Evolutionary conservation across 2,113 vertebrate genomes (phyloP).

Genomic region (Rhinolophus sinicus): DNA sequence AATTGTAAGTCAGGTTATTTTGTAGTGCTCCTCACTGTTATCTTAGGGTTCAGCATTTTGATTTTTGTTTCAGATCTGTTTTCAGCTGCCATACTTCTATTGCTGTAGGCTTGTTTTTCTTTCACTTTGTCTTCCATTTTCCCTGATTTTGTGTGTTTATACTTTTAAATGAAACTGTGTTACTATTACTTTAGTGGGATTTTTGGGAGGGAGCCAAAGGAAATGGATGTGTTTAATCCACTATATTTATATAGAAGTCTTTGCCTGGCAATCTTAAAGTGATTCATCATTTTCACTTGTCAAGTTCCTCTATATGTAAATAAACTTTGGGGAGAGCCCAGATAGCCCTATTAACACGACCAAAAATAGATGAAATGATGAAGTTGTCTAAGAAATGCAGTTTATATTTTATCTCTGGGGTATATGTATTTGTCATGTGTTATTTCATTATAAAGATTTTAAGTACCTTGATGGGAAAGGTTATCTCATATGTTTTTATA

Average conservation of each 20-base stretch:
- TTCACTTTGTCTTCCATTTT: background rate
- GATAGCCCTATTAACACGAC: background rate
- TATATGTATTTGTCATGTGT: background rate
- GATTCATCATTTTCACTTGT: background rate
- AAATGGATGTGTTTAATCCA: background rate
- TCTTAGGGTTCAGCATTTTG: background rate
- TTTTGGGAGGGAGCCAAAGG: background rate
- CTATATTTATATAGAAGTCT: background rate
- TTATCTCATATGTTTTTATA: background rate
- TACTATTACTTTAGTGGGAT: background rate
- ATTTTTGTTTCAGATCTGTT: background rate
- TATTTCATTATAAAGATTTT: background rate
- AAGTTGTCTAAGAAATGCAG: background rate
- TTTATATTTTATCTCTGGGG: background rate
- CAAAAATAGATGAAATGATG: background rate
- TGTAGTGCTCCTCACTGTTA: background rate
- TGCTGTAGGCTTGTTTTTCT: background rate
- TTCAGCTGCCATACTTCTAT: background rate
- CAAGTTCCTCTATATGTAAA: constrained; percentile 3
- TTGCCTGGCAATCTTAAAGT: background rate
- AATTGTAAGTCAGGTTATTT: background rate
- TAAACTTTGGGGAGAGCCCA: background rate
- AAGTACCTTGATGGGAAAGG: background rate
- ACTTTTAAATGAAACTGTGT: background rate
- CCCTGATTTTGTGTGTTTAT: background rate